Base-by-base conservation (phyloP, 1,140 invertebrate genomes). In the Saxidomus purpurata region DNA sequence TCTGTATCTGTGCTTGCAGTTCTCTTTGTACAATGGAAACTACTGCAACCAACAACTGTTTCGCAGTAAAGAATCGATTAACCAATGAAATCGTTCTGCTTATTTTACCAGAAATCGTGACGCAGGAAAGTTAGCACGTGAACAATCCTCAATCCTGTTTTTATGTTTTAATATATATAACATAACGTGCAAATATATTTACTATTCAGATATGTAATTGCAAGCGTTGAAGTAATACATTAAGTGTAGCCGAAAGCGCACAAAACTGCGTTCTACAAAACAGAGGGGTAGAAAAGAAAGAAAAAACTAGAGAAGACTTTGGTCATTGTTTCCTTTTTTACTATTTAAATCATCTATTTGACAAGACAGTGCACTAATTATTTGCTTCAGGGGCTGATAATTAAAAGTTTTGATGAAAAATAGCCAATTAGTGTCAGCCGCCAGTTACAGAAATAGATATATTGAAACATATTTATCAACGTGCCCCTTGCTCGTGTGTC, bases 401-500 rank as follows among this genome's bases (percentile, higher is more conserved):
- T 76, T 76, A 47, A 76, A 76, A 76, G 40, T 40, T 43, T 76
- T 22, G 40, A 76, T 76, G 71, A 76, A 76, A 76, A 43, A 76
- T 76, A 0, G 25, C 13, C 71, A 19, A 49, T 76, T 76, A 76
- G 71, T 76, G 71, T 76, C 71, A 76, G 8, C 31, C 40, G 71
- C 40, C 71, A 28, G 40, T 1, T 47, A 28, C 19, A 28, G 40
- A 43, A 43, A 76, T 76, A 76, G 71, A 76, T 76, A 76, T 40
- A 76, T 76, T 76, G 36, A 76, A 49, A 76, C 25, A 28, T 76
- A 76, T 76, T 40, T 76, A 76, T 76, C 71, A 76, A 76, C 49
- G 34, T 47, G 25, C 71, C 19, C 40, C n/a, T 22, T 28, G 71
- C 59, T 28, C n/a, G 25, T 28, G 59, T 63, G 59, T 63, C 52